Evolutionary conservation across 2,113 vertebrate genomes (phyloP), one percentile per base, ranked within the genome.

Genomic region (Pao palembangensis): DNA sequence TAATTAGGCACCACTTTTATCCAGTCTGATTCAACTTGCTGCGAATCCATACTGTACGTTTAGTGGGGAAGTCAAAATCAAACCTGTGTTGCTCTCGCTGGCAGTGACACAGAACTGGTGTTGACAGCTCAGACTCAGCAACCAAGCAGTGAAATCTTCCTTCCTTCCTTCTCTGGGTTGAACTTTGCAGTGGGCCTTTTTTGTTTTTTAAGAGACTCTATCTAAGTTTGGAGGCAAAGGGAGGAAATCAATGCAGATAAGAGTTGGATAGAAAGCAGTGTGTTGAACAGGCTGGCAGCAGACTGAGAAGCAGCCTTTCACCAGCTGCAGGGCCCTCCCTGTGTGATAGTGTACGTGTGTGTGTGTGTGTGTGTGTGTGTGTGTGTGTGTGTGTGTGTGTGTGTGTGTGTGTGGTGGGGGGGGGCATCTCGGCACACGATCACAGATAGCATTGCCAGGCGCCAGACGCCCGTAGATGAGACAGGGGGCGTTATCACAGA

Each of bases 181-280:
- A 69, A 71, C 66, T 69, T 69, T 66, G 70, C 70, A 75, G 78
- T 67, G 57, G 58, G 75, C 75, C 76, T 76, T 38, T 38, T 12
- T 11, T 38, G 8, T 38, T 72, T 81, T 76, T 73, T 76, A 73
- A 77, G 75, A 67, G 73, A 65, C 63, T 52, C 76, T 73, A 78
- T 83, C 80, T 82, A 79, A 84, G 73, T 84, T 86, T 72, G 71
- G 69, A 87, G 71, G 79, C 78, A 76, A 63, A 70, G 78, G 64
- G 34, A 76, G 75, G 77, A 85, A 87, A 84, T 79, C 79, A 76
- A 65, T 73, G 67, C 23, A 72, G 82, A 87, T 82, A 81, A 80
- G 79, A 64, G 78, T 55, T 80, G 78, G 80, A 85, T 81, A 78
- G 79, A 79, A 82, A 76, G 85, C 73, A 57, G 65, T 79, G 74